A percentile compares a stretch with the other conserved stretches of the same genome.
Evolutionary conservation across 2,888 invertebrate species (phyloP).

Genomic region (Morpho achilles): DNA sequence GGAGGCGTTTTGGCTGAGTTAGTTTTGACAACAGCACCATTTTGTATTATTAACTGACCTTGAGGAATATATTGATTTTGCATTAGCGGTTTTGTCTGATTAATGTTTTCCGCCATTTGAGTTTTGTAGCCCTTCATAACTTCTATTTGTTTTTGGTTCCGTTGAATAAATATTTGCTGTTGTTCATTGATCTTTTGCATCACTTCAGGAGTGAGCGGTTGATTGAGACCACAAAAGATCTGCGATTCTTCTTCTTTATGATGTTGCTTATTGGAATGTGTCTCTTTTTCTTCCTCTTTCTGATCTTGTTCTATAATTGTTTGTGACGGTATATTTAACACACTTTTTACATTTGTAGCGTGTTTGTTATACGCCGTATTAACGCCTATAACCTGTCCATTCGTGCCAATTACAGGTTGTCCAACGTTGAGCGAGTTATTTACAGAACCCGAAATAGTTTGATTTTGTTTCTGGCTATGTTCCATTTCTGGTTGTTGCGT

Average conservation of each 20-base stretch:
- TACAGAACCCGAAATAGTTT: slow-evolving; percentile 33
- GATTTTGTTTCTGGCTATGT: slow-evolving; percentile 44
- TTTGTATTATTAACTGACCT: slow-evolving; percentile 67
- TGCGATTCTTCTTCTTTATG: slow-evolving; percentile 64
- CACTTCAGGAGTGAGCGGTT: slow-evolving; percentile 71
- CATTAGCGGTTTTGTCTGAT: slow-evolving; percentile 48
- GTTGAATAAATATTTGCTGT: slow-evolving; percentile 78
- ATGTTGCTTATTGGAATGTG: slow-evolving; percentile 39
- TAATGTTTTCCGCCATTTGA: slow-evolving; percentile 54
- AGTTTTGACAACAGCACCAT: slow-evolving; percentile 70
- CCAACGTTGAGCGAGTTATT: slow-evolving; percentile 49
- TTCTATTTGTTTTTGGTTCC: slow-evolving; percentile 75
- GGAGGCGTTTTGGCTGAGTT: slow-evolving; percentile 79
- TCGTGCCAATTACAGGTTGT: slow-evolving; percentile 73
- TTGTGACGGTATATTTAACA: slow-evolving; percentile 37
- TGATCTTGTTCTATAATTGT: slow-evolving; percentile 42
- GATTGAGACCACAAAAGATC: slow-evolving; percentile 68
- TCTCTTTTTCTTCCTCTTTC: slow-evolving; percentile 58
- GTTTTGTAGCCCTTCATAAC: slow-evolving; percentile 73
- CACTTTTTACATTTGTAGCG: slow-evolving; percentile 45
- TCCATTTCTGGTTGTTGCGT: slow-evolving; percentile 61
- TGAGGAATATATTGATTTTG: slow-evolving; percentile 59
- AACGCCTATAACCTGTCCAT: slow-evolving; percentile 80
- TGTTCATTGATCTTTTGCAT: slow-evolving; percentile 79
- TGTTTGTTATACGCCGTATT: slow-evolving; percentile 67